Evolutionary conservation across 1,140 invertebrate species (phyloP).

Genomic region (Atta texana): DNA sequence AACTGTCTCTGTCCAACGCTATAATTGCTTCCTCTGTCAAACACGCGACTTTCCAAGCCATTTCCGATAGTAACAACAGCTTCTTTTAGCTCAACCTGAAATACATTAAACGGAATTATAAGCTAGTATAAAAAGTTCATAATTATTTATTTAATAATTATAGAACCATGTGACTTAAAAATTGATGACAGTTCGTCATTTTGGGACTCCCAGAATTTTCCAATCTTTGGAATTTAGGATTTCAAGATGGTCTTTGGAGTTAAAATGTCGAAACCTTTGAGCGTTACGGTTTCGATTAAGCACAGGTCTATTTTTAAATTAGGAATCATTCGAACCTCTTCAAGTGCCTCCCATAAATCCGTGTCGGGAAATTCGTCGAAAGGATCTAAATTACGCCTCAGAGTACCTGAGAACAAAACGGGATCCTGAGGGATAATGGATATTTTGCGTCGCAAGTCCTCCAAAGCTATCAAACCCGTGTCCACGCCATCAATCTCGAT

Average conservation of each 20-base stretch:
- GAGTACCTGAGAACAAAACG: constrained; percentile 88
- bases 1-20: constrained; percentile 72
- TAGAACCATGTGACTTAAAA: neutral
- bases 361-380: constrained; percentile 88
- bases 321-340: constrained; percentile 81
- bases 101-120: neutral
- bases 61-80: too few species aligned
- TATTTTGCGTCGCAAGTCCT: constrained; percentile 88
- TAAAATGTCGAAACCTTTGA: neutral
- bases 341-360: constrained; percentile 90
- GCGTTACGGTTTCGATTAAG: neutral
- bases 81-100: too few species aligned
- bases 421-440: constrained; percentile 92
- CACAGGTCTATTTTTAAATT: neutral
- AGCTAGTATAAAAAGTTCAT: neutral
- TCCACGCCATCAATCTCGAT: constrained; percentile 90
- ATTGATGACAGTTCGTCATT: neutral
- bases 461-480: constrained; percentile 88
- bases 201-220: neutral
- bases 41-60: too few species aligned
- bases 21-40: too few species aligned
- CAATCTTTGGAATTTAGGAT: neutral
- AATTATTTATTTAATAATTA: constrained; percentile 14
- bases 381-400: constrained; percentile 89
- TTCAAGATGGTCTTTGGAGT: neutral